phyloP scores from a whole-genome alignment of 2,797 vertebrate genomes.

The Delichon dasypus region DNA sequence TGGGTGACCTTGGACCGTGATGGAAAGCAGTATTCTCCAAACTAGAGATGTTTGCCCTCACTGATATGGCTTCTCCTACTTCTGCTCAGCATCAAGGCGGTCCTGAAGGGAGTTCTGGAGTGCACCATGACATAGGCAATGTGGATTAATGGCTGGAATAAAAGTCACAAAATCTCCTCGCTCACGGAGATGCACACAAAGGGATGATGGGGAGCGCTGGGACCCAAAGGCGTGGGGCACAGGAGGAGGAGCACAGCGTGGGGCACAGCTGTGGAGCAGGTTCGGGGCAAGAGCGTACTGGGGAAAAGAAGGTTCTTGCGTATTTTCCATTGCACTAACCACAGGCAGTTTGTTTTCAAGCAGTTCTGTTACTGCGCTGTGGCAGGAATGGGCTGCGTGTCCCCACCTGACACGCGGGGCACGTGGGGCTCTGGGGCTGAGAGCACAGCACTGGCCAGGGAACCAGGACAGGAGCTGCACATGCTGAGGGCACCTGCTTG shows the following conservation, averaged over 20 bases:
- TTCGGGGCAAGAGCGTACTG: not conserved
- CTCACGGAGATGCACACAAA: accelerated
- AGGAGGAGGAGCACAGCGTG: not conserved
- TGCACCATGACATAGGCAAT: accelerated
- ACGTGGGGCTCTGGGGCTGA: accelerated
- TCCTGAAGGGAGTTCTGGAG: not conserved
- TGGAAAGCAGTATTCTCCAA: not conserved
- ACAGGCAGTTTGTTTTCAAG: conserved; percentile 11
- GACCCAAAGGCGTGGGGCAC: accelerated
- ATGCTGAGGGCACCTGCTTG: not conserved
- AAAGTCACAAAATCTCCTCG: accelerated
- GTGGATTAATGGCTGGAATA: not conserved
- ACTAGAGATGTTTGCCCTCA: not conserved
- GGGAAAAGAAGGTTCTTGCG: not conserved
- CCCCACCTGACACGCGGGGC: not conserved
- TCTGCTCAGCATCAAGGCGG: not conserved
- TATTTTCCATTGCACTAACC: conserved; percentile 35
- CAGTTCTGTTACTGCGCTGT: accelerated
- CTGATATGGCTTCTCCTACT: not conserved
- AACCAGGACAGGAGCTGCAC: not conserved
- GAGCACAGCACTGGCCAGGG: accelerated
- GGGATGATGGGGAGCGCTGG: not conserved
- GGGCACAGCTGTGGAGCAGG: not conserved
- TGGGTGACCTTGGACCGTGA: not conserved
- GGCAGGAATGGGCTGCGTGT: not conserved